Evolutionary conservation across 2,888 invertebrate genomes (phyloP).

Genomic region (Orthosia gracilis): DNA sequence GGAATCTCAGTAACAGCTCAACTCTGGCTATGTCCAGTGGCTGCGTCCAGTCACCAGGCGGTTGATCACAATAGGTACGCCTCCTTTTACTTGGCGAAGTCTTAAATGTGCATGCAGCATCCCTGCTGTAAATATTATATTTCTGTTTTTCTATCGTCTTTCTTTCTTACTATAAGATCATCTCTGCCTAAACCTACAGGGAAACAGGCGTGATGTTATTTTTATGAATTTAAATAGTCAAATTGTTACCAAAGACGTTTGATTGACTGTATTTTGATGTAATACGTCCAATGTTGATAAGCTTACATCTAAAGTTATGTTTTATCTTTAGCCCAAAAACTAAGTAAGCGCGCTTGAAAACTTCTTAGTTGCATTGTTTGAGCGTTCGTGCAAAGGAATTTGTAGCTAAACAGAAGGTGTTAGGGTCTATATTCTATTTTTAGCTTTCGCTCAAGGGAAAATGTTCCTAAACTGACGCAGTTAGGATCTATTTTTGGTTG

Average conservation of each 20-base stretch:
- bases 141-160: too few relatives aligned
- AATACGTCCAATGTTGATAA: conserved; percentile 38
- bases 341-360: conserved; percentile 7
- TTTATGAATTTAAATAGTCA: background rate
- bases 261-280: background rate
- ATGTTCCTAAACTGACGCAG: background rate
- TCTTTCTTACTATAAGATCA: background rate
- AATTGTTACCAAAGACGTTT: conserved; percentile 4
- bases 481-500: conserved; percentile 17
- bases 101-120: too few relatives aligned
- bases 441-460: conserved; percentile 17
- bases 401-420: background rate
- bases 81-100: too few relatives aligned
- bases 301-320: conserved; percentile 24
- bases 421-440: conserved; percentile 31
- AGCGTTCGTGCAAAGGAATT: conserved; percentile 7
- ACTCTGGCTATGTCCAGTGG: background rate
- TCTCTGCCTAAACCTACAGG: background rate
- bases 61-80: background rate
- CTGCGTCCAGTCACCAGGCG: too few relatives aligned
- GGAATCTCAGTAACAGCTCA: background rate
- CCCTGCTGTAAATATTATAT: too few relatives aligned
- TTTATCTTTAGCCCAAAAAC: background rate
- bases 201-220: background rate
- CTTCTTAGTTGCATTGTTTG: conserved; percentile 10